Conservation (phyloP, 2,888 invertebrate genomes). For the Tipula confusa region DNA sequence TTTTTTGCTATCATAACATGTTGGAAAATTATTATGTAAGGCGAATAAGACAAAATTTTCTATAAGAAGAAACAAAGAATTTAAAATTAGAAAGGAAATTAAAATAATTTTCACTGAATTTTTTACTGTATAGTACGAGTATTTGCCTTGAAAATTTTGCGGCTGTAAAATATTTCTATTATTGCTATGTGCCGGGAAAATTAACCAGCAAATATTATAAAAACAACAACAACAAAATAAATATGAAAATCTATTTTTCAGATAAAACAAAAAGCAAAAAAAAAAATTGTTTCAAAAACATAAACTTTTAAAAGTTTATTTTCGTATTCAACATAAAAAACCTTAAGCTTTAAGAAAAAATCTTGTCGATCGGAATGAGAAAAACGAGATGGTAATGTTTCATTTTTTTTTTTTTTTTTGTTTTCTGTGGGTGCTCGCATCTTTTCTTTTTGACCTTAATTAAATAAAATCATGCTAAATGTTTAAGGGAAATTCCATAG, state of each 20-base stretch:
- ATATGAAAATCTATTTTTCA: background rate
- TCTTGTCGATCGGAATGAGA: background rate
- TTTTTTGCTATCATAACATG: background rate
- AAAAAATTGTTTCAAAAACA: background rate
- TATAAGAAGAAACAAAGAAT: background rate
- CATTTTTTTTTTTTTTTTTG: background rate
- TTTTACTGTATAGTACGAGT: too few species aligned
- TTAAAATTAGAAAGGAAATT: conserved; percentile 20
- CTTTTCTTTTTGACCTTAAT: background rate
- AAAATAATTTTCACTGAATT: background rate
- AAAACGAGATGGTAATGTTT: background rate
- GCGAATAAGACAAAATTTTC: background rate
- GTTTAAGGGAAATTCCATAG: background rate
- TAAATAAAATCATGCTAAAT: background rate
- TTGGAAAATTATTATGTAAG: background rate
- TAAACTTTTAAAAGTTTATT: background rate
- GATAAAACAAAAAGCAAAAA: background rate
- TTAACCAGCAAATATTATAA: background rate
- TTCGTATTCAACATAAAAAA: background rate
- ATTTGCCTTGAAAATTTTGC: background rate
- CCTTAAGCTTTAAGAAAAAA: background rate
- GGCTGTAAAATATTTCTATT: conserved; percentile 12
- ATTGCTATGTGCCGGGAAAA: conserved; percentile 12
- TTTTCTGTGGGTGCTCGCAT: background rate
- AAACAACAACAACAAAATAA: background rate